Conservation (phyloP, 2,797 vertebrate genomes). For the Euphonia xanthogaster region DNA sequence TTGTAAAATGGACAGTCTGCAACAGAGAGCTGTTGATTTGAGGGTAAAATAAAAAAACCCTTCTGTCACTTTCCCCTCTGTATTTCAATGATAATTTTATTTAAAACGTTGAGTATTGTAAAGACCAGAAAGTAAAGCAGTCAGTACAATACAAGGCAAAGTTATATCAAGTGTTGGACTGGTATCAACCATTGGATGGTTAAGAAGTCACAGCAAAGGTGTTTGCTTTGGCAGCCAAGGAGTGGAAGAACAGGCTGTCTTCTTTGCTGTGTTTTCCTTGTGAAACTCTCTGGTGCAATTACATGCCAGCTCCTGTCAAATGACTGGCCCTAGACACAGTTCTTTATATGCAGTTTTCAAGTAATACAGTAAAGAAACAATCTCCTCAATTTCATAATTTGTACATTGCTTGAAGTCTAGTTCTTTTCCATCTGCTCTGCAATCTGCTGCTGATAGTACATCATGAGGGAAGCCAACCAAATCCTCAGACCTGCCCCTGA, state of each 20-base stretch:
- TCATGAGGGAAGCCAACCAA: conserved; percentile 8
- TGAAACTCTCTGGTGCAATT: not conserved
- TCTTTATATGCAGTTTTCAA: conserved; percentile 5
- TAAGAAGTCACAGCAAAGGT: not conserved
- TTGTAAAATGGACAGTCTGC: not conserved
- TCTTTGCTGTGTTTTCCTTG: not conserved
- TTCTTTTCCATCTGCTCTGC: conserved; percentile 59
- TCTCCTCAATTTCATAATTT: conserved; percentile 36
- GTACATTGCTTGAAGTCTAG: conserved; percentile 34
- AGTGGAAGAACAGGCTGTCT: not conserved
- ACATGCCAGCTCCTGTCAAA: conserved; percentile 17
- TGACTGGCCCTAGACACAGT: conserved; percentile 9
- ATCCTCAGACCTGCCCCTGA: not conserved
- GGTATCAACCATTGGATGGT: not conserved
- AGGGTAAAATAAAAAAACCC: not conserved
- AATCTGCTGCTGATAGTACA: conserved; percentile 38
- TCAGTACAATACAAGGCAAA: not conserved
- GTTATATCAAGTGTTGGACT: not conserved
- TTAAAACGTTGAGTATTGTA: not conserved
- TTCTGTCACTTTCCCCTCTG: not conserved
- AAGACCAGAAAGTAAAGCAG: not conserved
- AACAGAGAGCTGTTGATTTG: not conserved
- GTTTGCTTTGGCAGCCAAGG: not conserved
- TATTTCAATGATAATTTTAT: not conserved
- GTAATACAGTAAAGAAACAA: not conserved